phyloP scores from a whole-genome alignment of 1,140 invertebrate species.

The Drosophila tristis region DNA sequence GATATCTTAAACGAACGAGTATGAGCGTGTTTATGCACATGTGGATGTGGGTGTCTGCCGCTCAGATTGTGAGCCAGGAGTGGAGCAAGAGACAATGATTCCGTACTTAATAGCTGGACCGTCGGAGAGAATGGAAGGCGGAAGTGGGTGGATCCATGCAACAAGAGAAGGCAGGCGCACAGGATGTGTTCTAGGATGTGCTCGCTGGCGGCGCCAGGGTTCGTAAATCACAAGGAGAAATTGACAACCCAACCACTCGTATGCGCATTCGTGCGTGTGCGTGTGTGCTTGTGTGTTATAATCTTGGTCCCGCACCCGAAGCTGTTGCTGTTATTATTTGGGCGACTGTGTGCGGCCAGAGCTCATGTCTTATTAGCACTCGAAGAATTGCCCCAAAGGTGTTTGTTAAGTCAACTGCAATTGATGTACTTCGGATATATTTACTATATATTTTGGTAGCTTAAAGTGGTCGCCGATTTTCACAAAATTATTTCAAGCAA shows the following conservation, averaged over 20 bases:
- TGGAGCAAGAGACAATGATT: conserved; percentile 53
- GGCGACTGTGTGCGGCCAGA: conserved; percentile 6
- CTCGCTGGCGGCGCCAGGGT: conserved; percentile 45
- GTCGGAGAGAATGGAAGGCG: neutral
- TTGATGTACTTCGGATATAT: neutral
- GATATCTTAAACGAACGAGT: conserved; percentile 17
- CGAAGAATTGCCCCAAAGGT: conserved; percentile 49
- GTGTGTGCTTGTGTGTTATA: conserved; percentile 7
- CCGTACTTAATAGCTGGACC: conserved; percentile 65
- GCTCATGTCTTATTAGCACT: conserved; percentile 56
- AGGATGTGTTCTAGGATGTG: conserved; percentile 52
- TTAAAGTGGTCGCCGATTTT: no score
- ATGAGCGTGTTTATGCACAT: conserved; percentile 11
- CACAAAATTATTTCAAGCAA: neutral
- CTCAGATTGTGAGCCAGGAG: neutral
- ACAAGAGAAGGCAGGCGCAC: neutral
- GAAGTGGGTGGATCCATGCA: neutral
- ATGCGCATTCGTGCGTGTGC: conserved; percentile 12
- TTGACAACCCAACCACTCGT: conserved; percentile 58
- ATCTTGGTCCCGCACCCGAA: neutral
- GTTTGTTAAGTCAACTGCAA: conserved; percentile 31
- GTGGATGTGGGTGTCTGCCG: conserved; percentile 23
- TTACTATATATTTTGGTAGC: no score
- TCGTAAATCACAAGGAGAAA: conserved; percentile 65
- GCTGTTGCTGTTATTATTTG: conserved; percentile 25